Percentiles rank a stretch among this genome's conserved stretches.
Conservation (phyloP, 2,113 vertebrate species). For the Agelaius tricolor region DNA sequence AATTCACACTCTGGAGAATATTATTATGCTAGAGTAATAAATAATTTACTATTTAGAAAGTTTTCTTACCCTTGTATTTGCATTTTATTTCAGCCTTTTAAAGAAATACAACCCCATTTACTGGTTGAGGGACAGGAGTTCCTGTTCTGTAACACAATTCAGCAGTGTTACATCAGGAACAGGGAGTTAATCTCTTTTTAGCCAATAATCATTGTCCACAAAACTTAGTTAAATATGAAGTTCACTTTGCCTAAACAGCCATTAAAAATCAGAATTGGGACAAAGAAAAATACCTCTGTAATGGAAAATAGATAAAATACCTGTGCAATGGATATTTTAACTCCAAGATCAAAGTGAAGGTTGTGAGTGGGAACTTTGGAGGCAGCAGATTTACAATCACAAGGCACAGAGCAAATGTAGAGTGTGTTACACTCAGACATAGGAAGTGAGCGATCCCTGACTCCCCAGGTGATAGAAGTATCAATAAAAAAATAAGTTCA, state of each 20-base stretch:
- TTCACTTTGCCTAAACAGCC: neutral
- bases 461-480: neutral
- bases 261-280: neutral
- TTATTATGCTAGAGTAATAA: neutral
- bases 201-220: neutral
- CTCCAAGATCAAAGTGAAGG: neutral
- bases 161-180: neutral
- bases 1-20: neutral
- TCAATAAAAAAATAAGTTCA: neutral
- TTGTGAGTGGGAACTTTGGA: neutral
- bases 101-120: neutral
- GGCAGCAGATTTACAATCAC: neutral
- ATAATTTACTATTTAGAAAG: neutral
- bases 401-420: neutral
- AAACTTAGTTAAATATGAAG: neutral
- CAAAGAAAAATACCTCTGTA: neutral
- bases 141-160: neutral
- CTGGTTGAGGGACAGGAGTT: neutral
- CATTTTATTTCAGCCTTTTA: neutral
- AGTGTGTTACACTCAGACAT: neutral
- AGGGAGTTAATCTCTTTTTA: neutral
- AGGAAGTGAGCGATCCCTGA: neutral
- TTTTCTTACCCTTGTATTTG: neutral
- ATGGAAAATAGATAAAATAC: neutral
- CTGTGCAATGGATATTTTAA: neutral